These are phyloP conservation scores for Natator depressus DNA, from an alignment of 2,113 vertebrate genomes.

Conservation along the genomic window DNA sequence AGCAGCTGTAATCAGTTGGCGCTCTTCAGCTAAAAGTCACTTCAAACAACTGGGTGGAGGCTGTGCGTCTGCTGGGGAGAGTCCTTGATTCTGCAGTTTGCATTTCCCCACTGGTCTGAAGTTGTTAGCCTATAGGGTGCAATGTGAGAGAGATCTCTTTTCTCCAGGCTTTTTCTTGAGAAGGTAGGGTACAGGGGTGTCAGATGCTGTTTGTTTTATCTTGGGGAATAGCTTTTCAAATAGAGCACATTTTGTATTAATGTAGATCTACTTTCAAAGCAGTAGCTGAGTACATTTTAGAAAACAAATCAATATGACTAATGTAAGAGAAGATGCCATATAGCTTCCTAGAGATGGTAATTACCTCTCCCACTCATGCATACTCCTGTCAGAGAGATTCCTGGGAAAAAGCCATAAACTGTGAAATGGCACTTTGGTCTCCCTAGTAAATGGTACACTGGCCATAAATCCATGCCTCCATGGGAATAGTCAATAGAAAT, in stretches of 20 bases:
- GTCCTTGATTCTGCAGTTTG: neutral
- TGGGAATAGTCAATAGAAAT: neutral
- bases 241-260: neutral
- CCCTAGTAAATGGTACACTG: conserved; percentile 37
- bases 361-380: neutral
- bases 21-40: neutral
- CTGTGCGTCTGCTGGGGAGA: neutral
- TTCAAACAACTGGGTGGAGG: neutral
- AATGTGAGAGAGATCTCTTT: rapidly evolving
- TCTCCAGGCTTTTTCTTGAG: neutral
- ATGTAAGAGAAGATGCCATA: neutral
- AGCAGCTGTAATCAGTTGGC: neutral
- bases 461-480: neutral
- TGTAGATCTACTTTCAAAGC: neutral
- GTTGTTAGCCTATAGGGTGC: neutral
- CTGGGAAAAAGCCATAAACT: conserved; percentile 6
- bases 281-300: neutral
- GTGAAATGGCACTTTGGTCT: conserved; percentile 36
- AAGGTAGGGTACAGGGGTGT: neutral
- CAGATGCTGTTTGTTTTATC: neutral
- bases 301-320: neutral
- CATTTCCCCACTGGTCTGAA: neutral
- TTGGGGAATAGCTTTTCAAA: neutral
- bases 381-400: neutral
- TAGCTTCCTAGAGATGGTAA: neutral